Percentiles rank a stretch among this genome's conserved stretches.
phyloP scores from a whole-genome alignment of 2,113 vertebrate genomes.

The Tor tambroides region DNA sequence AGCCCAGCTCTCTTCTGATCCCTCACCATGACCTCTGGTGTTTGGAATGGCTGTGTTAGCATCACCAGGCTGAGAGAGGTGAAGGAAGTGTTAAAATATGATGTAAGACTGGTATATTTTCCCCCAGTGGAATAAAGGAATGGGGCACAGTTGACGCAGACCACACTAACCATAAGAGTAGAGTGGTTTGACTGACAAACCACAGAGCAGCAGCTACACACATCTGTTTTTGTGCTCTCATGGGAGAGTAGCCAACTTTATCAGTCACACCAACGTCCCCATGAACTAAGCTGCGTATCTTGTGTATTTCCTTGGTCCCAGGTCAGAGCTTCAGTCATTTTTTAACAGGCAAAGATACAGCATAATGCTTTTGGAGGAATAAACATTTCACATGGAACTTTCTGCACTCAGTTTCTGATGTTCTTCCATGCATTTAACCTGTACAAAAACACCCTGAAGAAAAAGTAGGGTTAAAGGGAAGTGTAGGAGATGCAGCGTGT shows the following conservation, averaged over 20 bases:
- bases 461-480: constrained; percentile 41
- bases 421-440: constrained; percentile 35
- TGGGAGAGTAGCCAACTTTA: neutral
- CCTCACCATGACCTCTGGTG: constrained; percentile 46
- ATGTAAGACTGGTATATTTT: constrained; percentile 49
- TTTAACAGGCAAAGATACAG: constrained; percentile 56
- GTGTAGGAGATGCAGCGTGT: constrained; percentile 31
- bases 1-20: neutral
- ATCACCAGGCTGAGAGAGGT: constrained; percentile 52
- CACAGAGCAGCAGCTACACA: constrained; percentile 24
- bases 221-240: constrained; percentile 21
- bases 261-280: constrained; percentile 25
- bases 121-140: constrained; percentile 66
- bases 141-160: constrained; percentile 53
- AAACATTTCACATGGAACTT: constrained; percentile 55
- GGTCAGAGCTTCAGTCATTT: constrained; percentile 56
- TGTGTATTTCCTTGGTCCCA: constrained; percentile 72
- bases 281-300: constrained; percentile 26
- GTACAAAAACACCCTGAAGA: constrained; percentile 37
- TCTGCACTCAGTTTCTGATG: constrained; percentile 39
- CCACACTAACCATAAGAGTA: constrained; percentile 34
- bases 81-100: constrained; percentile 47
- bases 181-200: constrained; percentile 32
- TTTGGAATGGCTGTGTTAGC: constrained; percentile 42
- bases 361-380: constrained; percentile 55